These are phyloP conservation scores for Erebia aethiops DNA, from an alignment of 2,888 invertebrate genomes.

Conservation along the genomic window DNA sequence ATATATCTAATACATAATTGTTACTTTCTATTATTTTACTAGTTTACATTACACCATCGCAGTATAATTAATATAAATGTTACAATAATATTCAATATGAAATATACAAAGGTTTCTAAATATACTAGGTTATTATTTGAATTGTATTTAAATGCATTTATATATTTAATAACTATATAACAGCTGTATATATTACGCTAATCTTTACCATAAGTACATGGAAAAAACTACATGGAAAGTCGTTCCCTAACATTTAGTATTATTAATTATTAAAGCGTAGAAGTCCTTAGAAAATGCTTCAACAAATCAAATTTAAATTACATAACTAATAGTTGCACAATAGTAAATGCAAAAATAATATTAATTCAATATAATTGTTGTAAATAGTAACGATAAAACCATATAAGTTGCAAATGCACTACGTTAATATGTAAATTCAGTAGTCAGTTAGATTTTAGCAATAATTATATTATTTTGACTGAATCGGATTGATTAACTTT, in stretches of 20 bases:
- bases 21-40: neutral
- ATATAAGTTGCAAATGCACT: too few species aligned
- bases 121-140: constrained; percentile 1
- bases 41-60: constrained; percentile 8
- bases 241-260: neutral
- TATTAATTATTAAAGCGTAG: constrained; percentile 12
- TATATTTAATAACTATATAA: constrained; percentile 20
- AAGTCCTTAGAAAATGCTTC: neutral
- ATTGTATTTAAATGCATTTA: constrained; percentile 17
- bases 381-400: neutral
- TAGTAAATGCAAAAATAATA: neutral
- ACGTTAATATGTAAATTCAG: neutral
- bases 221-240: neutral
- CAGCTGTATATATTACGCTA: constrained; percentile 16
- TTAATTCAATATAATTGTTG: neutral
- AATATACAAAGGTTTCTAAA: constrained; percentile 13
- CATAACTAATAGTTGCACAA: neutral
- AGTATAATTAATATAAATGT: constrained; percentile 4
- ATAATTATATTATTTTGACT: neutral
- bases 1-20: constrained; percentile 13
- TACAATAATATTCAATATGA: neutral
- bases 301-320: neutral
- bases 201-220: constrained; percentile 11
- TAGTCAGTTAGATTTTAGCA: neutral
- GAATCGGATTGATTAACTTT: too few species aligned